Evolutionary conservation across 2,113 vertebrate species (phyloP).

Genomic region (Tyrannus savana): DNA sequence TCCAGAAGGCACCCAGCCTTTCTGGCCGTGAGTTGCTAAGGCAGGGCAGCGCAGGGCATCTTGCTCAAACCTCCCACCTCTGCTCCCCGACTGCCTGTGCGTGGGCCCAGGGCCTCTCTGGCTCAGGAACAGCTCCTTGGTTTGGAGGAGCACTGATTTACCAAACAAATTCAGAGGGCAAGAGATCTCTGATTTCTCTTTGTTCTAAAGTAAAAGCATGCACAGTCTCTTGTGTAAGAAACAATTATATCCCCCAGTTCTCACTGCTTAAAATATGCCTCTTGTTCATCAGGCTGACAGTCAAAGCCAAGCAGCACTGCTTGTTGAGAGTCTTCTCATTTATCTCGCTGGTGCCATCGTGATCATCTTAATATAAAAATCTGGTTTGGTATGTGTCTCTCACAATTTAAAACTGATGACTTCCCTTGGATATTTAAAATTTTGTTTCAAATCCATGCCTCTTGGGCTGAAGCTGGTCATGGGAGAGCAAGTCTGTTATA

Average conservation of each 20-base stretch:
- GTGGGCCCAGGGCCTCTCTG: neutral
- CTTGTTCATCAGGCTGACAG: neutral
- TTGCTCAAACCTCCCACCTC: neutral
- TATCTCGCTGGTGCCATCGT: neutral
- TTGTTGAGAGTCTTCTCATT: neutral
- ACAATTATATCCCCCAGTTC: neutral
- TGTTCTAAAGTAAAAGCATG: neutral
- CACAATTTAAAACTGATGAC: neutral
- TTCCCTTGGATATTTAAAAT: neutral
- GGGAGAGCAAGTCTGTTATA: neutral
- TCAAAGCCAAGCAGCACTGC: neutral
- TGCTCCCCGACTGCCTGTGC: rapidly evolving
- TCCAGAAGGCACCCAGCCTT: neutral
- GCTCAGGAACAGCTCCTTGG: neutral
- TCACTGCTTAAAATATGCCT: neutral
- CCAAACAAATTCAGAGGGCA: neutral
- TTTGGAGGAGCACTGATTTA: neutral
- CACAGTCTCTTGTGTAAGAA: neutral
- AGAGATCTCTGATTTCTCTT: neutral
- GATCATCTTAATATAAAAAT: neutral
- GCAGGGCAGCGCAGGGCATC: neutral
- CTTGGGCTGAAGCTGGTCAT: neutral
- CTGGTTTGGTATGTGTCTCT: neutral
- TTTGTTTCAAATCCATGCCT: neutral
- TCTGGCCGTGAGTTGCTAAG: neutral